A percentile compares a stretch with the other conserved stretches of the same genome.
Conservation (phyloP, 2,113 vertebrate species). For the Cynoglossus semilaevis region DNA sequence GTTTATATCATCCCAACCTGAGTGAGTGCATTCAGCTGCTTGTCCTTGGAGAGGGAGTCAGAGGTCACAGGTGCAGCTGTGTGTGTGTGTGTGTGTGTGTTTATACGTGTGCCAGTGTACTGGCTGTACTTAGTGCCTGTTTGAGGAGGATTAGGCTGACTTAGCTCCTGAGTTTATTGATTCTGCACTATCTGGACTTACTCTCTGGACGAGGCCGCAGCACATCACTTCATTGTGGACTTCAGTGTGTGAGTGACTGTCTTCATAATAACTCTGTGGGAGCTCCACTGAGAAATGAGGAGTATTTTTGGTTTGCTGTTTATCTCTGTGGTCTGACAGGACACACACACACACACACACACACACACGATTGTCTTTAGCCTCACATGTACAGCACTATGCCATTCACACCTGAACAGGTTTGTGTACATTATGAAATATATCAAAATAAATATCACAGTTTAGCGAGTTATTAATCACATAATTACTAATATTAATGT, state of each 20-base stretch:
- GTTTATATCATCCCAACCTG: conserved; percentile 43
- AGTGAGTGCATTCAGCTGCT: conserved; percentile 43
- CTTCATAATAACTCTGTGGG: conserved; percentile 24
- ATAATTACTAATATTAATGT: too few species aligned
- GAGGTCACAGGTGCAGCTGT: conserved; percentile 9
- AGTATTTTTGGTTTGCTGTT: too few species aligned
- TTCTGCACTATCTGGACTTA: conserved; percentile 40
- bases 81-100: conserved; percentile 13
- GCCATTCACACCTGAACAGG: too few species aligned
- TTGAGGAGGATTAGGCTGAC: conserved; percentile 49
- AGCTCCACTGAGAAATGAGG: too few species aligned
- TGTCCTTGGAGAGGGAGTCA: conserved; percentile 52
- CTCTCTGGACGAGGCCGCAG: conserved; percentile 27
- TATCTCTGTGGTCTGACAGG: too few species aligned
- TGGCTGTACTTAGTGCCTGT: conserved; percentile 43
- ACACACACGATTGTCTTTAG: too few species aligned
- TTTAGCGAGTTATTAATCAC: too few species aligned
- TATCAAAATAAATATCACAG: too few species aligned
- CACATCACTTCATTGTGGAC: conserved; percentile 24
- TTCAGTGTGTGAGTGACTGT: conserved; percentile 18
- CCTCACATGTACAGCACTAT: too few species aligned
- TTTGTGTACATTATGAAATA: too few species aligned
- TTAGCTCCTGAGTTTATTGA: conserved; percentile 59
- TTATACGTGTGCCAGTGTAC: conserved; percentile 11
- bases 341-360: too few species aligned